Evolutionary conservation across 2,888 invertebrate genomes (phyloP).

Genomic region (Malacosoma neustria): DNA sequence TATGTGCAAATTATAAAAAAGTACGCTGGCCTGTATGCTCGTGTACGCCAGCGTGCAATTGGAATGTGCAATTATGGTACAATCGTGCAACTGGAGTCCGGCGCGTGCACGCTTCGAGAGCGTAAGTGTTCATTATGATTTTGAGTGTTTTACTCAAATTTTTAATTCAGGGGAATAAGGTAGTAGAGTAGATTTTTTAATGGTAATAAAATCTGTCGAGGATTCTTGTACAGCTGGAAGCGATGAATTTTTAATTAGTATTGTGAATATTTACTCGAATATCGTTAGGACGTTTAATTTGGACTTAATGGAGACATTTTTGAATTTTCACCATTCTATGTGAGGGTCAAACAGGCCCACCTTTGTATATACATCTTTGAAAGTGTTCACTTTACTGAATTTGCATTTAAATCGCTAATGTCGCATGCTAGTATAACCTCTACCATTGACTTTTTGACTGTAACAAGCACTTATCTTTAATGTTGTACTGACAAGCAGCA

Average conservation of each 20-base stretch:
- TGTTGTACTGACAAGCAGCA: conserved; percentile 34
- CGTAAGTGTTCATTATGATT: conserved; percentile 56
- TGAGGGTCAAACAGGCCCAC: conserved; percentile 35
- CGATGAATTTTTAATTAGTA: conserved; percentile 49
- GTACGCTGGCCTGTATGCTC: no score
- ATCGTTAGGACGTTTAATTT: conserved; percentile 55
- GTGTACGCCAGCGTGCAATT: conserved; percentile 8
- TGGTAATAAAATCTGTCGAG: conserved; percentile 36
- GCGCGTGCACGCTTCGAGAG: conserved; percentile 16
- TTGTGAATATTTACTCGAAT: conserved; percentile 71
- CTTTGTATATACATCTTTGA: conserved; percentile 59
- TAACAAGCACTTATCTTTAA: conserved; percentile 23
- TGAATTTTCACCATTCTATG: conserved; percentile 30
- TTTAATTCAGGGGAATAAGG: conserved; percentile 43
- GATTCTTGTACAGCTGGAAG: conserved; percentile 47
- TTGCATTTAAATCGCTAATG: conserved; percentile 70
- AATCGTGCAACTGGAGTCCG: conserved; percentile 13
- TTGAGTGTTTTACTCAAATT: conserved; percentile 48
- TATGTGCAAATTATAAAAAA: conserved; percentile 4
- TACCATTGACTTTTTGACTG: conserved; percentile 23
- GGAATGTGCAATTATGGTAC: no score
- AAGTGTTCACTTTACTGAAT: conserved; percentile 67
- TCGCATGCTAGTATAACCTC: conserved; percentile 49
- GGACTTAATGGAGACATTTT: conserved; percentile 43
- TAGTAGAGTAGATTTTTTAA: conserved; percentile 44